Base-by-base conservation (phyloP, 2,888 invertebrate genomes). In the Tetrapedia diversipes region DNA sequence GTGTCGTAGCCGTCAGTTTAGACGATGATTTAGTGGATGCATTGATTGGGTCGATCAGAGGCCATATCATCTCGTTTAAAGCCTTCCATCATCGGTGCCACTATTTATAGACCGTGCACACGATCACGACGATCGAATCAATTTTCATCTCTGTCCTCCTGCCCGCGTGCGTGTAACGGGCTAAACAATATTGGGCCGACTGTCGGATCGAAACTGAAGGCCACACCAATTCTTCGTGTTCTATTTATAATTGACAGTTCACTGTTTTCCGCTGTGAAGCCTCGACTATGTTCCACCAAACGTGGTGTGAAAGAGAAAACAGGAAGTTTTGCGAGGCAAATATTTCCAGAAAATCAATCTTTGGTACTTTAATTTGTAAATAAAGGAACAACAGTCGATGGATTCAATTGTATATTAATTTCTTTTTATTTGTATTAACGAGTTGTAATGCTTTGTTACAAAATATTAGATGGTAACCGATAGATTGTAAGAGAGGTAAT, bases 21-120 rank as follows among this genome's bases (percentile, higher is more conserved):
- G 90, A 91, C 91, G 91, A 91, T 91, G 91, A 91, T 91, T 91
- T 91, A 91, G 89, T 91, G 89, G 90, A 91, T 87, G 89, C 91
- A 91, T 91, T 91, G 91, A 91, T 91, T 91, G 90, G 89, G 89
- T 89, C 90, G 90, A 90, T 90, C 91, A 90, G 89, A 87, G 90
- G 90, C 90, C 90, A 89, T 90, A 91, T 90, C 90, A 89, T 91
- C 90, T 89, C 88, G 89, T 91, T 91, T 90, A 89, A 86, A 85
- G 87, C 86, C 89, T 91, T 89, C 88, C 90, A 90, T 90, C 91
- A 91, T 91, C 88, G 89, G 89, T 85, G 82, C 80, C 76, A 87
- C 90, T 91, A 91, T 91, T 91, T 91, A 91, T 91, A 91, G 91
- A 88, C 76, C 76, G 64, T 59, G n/a, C n/a, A 72, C 64, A 61